Percentiles rank a stretch among this genome's conserved stretches.
Evolutionary conservation across 2,113 vertebrate genomes (phyloP).

Genomic region (Eublepharis macularius): DNA sequence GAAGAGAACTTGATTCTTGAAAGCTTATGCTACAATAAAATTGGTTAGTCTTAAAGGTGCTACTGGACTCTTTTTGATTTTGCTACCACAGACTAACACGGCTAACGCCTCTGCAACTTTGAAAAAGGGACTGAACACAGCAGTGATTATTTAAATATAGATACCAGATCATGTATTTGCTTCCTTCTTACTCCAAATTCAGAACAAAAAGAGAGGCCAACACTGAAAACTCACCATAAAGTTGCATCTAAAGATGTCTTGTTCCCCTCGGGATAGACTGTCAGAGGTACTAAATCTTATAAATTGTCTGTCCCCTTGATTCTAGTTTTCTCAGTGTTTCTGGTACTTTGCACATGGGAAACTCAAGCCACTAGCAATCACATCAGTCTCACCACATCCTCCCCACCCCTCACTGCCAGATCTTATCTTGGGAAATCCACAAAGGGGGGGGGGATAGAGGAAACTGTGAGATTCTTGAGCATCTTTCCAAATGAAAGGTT

Average conservation of each 20-base stretch:
- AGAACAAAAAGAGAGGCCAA: not conserved
- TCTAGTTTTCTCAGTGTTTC: not conserved
- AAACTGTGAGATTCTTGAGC: not conserved
- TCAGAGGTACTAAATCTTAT: not conserved
- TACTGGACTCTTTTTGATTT: too few relatives aligned
- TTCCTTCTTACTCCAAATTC: not conserved
- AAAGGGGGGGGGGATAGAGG: not conserved
- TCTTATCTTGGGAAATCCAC: not conserved
- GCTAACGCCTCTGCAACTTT: not conserved
- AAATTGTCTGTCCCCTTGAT: not conserved
- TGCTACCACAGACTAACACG: too few relatives aligned
- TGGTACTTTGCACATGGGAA: constrained; percentile 9
- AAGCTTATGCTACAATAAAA: too few relatives aligned
- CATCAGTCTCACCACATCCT: not conserved
- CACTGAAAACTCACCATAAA: not conserved
- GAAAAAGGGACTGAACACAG: too few relatives aligned
- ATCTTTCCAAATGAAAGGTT: not conserved
- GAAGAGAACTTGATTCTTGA: too few relatives aligned
- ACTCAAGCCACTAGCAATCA: constrained; percentile 1
- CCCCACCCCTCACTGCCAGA: not conserved
- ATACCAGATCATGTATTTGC: not conserved
- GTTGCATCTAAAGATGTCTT: not conserved
- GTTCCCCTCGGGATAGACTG: not conserved
- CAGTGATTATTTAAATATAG: not conserved
- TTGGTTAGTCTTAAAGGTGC: too few relatives aligned